These are phyloP conservation scores for Oxyura jamaicensis DNA, from an alignment of 2,113 vertebrate species.

Conservation along the genomic window DNA sequence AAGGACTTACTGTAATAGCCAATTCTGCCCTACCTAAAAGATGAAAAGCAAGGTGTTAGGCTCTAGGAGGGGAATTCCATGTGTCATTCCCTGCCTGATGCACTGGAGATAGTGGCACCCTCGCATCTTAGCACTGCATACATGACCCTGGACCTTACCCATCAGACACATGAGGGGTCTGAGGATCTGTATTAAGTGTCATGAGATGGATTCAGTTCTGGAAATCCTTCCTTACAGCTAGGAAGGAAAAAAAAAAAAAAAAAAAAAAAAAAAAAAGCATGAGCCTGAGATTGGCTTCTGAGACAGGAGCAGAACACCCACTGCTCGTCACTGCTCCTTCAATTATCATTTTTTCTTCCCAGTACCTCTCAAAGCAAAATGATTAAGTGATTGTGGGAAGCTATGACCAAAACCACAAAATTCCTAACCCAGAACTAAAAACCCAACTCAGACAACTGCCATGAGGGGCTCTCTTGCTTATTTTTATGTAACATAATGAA, in stretches of 20 bases:
- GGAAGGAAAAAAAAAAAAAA: neutral
- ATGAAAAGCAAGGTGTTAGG: neutral
- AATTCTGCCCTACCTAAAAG: neutral
- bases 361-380: neutral
- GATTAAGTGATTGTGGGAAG: neutral
- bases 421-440: neutral
- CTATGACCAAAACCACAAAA: neutral
- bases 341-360: neutral
- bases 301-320: neutral
- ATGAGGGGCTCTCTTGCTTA: neutral
- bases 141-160: neutral
- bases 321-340: fast-evolving
- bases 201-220: neutral
- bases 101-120: neutral
- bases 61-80: neutral
- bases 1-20: neutral
- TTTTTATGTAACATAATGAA: neutral
- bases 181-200: neutral
- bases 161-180: fast-evolving
- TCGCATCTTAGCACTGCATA: neutral
- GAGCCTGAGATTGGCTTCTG: neutral
- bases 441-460: neutral
- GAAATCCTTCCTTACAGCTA: neutral
- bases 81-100: neutral
- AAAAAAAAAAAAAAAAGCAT: neutral